A percentile compares a stretch with the other conserved stretches of the same genome.
phyloP scores from a whole-genome alignment of 2,113 vertebrate genomes.

The Lepus americanus region DNA sequence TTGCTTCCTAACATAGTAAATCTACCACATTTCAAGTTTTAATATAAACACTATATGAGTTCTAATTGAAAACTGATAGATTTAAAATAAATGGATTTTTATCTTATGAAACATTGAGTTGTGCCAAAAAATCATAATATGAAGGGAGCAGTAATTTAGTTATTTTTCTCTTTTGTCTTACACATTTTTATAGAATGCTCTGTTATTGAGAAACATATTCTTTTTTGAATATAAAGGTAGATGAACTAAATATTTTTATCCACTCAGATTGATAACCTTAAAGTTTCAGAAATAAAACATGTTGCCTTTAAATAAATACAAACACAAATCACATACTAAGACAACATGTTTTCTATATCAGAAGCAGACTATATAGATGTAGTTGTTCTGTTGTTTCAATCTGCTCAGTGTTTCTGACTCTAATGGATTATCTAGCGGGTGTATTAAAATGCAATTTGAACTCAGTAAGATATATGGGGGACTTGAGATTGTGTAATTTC shows the following conservation, averaged over 20 bases:
- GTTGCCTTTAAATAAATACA: background rate
- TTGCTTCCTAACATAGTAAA: constrained; percentile 6
- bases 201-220: background rate
- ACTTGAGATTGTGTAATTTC: background rate
- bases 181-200: background rate
- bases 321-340: background rate
- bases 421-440: background rate
- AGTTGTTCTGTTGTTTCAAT: background rate
- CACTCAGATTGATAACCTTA: background rate
- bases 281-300: background rate
- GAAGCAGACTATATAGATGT: background rate
- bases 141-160: background rate
- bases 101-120: background rate
- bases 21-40: constrained; percentile 26
- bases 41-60: background rate
- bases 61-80: constrained; percentile 70
- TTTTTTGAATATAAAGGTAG: background rate
- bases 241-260: background rate
- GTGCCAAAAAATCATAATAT: constrained; percentile 60
- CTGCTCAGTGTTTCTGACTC: background rate
- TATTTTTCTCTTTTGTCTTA: background rate
- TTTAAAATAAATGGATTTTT: constrained; percentile 64
- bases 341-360: background rate
- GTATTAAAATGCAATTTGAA: background rate
- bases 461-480: background rate